Percentiles rank a stretch among this genome's conserved stretches.
These are phyloP conservation scores for Argentina silus DNA, from an alignment of 2,797 vertebrate species.

Conservation along the genomic window DNA sequence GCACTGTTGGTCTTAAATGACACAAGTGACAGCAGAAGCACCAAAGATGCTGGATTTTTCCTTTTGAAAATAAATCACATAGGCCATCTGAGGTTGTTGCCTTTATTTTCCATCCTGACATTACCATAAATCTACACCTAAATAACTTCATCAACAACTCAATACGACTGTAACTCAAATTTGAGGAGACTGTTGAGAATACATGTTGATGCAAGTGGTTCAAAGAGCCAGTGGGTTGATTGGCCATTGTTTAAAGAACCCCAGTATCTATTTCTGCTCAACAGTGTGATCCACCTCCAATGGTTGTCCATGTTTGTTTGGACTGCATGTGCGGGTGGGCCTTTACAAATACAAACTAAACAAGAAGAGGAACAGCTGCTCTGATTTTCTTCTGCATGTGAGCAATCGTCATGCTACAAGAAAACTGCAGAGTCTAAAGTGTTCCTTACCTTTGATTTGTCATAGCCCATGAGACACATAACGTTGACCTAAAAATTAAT, in stretches of 20 bases:
- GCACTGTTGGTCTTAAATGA: slow-evolving; percentile 43
- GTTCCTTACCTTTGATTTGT: too few relatives aligned
- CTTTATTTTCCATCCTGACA: background rate
- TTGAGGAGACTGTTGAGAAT: background rate
- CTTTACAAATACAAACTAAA: too few relatives aligned
- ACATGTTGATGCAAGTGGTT: background rate
- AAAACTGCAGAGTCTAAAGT: too few relatives aligned
- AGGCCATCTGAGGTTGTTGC: background rate
- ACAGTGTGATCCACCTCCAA: background rate
- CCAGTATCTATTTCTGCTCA: background rate
- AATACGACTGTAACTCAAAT: background rate
- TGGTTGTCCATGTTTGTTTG: background rate
- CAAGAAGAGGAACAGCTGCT: too few relatives aligned
- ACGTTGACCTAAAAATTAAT: too few relatives aligned
- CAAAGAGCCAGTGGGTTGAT: background rate
- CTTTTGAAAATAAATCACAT: background rate
- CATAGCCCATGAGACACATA: too few relatives aligned
- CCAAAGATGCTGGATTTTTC: background rate
- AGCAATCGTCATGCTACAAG: too few relatives aligned
- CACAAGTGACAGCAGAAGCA: background rate
- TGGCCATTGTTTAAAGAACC: background rate
- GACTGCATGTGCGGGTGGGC: too few relatives aligned
- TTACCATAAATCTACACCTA: background rate
- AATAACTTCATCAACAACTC: background rate
- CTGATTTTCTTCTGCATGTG: too few relatives aligned